A percentile compares a stretch with the other conserved stretches of the same genome.
phyloP scores from a whole-genome alignment of 2,888 invertebrate genomes.

The Ceramica pisi region DNA sequence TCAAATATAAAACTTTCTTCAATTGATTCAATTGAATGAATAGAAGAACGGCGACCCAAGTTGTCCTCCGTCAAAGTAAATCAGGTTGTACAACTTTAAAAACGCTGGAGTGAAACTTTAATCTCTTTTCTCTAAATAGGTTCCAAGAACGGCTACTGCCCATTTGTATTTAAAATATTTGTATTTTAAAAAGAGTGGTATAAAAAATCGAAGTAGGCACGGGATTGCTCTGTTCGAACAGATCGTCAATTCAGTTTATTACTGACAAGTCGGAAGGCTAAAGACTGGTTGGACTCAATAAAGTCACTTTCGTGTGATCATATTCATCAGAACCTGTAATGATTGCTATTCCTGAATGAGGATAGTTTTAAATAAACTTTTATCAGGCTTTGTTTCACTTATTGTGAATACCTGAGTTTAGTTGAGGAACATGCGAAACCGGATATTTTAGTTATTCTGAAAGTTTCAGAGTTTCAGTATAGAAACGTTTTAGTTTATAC shows the following conservation, averaged over 20 bases:
- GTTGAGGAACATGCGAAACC: not conserved
- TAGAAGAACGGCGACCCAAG: not conserved
- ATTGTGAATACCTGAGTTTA: not conserved
- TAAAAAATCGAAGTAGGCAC: no score
- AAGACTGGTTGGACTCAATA: no score
- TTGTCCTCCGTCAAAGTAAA: constrained; percentile 15
- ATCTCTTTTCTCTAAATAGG: constrained; percentile 24
- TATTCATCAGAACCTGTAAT: no score
- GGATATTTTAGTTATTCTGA: no score
- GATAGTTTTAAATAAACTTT: no score
- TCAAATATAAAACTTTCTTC: not conserved
- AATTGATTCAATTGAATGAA: constrained; percentile 1
- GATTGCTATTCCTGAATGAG: no score
- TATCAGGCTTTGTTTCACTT: constrained; percentile 8
- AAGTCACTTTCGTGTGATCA: not conserved
- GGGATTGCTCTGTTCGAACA: no score
- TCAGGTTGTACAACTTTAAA: not conserved
- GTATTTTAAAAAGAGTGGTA: constrained; percentile 3
- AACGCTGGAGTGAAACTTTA: constrained; percentile 22
- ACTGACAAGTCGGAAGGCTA: no score
- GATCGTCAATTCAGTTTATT: no score
- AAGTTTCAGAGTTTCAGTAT: no score
- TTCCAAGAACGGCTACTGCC: not conserved
- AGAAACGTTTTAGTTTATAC: no score
- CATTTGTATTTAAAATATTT: constrained; percentile 37